Percentiles rank a stretch among this genome's conserved stretches.
Conservation (phyloP, 2,113 vertebrate genomes). For the Lynx canadensis region DNA sequence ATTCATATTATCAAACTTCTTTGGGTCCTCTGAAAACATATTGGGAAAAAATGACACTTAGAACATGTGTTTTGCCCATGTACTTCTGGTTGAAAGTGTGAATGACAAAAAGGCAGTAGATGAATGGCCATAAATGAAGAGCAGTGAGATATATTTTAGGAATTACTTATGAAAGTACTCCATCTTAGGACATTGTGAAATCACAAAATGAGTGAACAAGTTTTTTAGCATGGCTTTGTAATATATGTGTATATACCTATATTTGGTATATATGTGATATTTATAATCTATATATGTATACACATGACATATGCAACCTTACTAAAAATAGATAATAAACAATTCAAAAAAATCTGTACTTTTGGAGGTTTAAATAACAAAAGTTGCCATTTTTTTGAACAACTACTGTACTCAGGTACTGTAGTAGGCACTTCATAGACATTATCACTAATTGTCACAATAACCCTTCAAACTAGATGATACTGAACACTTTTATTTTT, state of each 20-base stretch:
- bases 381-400: not conserved
- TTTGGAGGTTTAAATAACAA: not conserved
- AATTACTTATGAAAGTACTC: not conserved
- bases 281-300: not conserved
- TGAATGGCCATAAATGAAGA: not conserved
- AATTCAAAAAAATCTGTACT: not conserved
- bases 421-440: not conserved
- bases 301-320: not conserved
- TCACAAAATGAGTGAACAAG: not conserved
- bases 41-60: not conserved
- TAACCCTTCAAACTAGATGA: not conserved
- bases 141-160: not conserved
- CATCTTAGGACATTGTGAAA: not conserved
- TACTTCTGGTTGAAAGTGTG: not conserved
- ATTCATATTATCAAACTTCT: not conserved
- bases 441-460: not conserved
- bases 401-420: not conserved
- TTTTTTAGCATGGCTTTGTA: not conserved
- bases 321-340: not conserved
- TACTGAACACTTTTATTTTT: not conserved
- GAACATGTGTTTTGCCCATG: not conserved
- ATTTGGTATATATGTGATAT: not conserved
- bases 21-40: not conserved
- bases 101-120: not conserved
- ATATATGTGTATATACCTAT: not conserved